These are phyloP conservation scores for Muscicapa adusta DNA, from an alignment of 2,113 vertebrate genomes.

Conservation along the genomic window DNA sequence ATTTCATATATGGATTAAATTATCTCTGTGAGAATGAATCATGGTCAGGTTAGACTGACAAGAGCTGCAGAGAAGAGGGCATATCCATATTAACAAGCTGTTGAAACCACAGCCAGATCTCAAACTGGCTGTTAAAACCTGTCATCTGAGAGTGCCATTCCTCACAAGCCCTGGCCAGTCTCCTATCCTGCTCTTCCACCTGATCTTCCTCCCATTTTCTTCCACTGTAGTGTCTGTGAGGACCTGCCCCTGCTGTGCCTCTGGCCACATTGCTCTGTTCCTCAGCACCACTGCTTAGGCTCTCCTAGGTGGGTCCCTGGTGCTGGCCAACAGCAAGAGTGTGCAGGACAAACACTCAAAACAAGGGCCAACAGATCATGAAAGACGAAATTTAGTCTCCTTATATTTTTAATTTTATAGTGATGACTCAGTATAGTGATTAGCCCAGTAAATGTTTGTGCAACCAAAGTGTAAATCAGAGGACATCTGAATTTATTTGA, in stretches of 20 bases:
- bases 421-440: not conserved
- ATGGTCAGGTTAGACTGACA: not conserved
- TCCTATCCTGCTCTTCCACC: not conserved
- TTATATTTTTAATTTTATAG: not conserved
- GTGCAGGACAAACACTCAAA: not conserved
- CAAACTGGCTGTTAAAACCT: not conserved
- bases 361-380: not conserved
- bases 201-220: not conserved
- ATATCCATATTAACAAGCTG: constrained; percentile 10
- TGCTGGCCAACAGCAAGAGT: not conserved
- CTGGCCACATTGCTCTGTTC: not conserved
- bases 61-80: not conserved
- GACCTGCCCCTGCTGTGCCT: not conserved
- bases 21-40: not conserved
- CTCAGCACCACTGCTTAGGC: not conserved
- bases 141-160: not conserved
- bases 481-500: not conserved
- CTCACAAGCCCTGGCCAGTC: not conserved
- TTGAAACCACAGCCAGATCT: not conserved
- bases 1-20: not conserved
- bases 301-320: not conserved
- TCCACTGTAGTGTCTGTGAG: not conserved
- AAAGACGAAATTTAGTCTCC: not conserved
- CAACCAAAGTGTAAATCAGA: not conserved
- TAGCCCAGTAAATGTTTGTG: not conserved